phyloP scores from a whole-genome alignment of 2,113 vertebrate species.

The Alligator sinensis region DNA sequence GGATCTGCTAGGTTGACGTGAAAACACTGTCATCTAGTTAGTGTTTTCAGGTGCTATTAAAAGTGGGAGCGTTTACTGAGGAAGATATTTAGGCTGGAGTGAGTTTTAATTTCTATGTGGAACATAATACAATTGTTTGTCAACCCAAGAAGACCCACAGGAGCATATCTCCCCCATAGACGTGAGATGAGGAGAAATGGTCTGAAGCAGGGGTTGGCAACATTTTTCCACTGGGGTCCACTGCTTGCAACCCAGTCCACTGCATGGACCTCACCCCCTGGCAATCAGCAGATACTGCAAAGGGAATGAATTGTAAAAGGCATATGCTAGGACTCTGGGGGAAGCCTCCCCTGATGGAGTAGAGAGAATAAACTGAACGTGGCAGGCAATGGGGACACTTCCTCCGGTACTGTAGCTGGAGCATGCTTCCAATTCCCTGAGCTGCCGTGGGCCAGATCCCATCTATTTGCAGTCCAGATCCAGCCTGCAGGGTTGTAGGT shows the following conservation, averaged over 20 bases:
- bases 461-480: too few relatives aligned
- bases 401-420: not conserved
- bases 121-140: not conserved
- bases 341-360: too few relatives aligned
- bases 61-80: not conserved
- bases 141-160: constrained; percentile 10
- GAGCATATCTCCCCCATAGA: not conserved
- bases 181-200: not conserved
- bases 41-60: not conserved
- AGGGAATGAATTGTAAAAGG: too few relatives aligned
- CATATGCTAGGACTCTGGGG: too few relatives aligned
- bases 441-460: too few relatives aligned
- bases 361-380: too few relatives aligned
- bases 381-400: too few relatives aligned
- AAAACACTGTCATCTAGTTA: not conserved
- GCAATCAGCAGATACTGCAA: too few relatives aligned
- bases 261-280: too few relatives aligned
- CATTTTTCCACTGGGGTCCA: too few relatives aligned
- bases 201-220: not conserved
- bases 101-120: not conserved
- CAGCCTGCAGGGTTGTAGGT: too few relatives aligned
- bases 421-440: not conserved
- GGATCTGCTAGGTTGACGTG: not conserved
- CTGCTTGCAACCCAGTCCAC: too few relatives aligned
- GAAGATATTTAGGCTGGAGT: not conserved